phyloP scores from a whole-genome alignment of 92 coral and sea anemone genomes.

The Montipora capitata region DNA sequence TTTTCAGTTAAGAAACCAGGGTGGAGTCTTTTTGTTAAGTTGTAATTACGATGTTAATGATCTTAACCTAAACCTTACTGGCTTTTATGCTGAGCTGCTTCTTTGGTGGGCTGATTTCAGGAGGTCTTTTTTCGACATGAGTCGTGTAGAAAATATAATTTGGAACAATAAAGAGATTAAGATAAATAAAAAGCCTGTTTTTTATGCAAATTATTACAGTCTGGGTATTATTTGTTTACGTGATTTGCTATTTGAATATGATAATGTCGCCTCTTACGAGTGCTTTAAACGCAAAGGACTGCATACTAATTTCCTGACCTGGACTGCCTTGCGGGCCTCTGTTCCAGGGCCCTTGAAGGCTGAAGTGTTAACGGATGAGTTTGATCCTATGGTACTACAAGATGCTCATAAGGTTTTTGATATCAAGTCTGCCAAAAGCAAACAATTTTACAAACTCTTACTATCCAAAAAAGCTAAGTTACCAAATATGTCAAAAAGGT shows the following conservation, averaged over 20 bases:
- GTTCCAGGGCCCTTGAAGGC: too few relatives aligned
- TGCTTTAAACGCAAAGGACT: neutral
- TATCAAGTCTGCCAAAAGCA: too few relatives aligned
- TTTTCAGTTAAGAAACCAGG: slow-evolving; percentile 5
- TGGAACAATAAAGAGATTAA: neutral
- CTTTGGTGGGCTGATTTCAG: slow-evolving; percentile 13
- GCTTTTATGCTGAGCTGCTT: slow-evolving; percentile 13
- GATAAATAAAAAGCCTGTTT: neutral
- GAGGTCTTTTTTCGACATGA: neutral
- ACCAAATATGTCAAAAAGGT: neutral
- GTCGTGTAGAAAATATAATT: neutral
- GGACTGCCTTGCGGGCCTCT: too few relatives aligned
- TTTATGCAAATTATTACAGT: neutral
- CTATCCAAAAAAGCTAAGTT: too few relatives aligned
- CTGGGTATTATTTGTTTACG: slow-evolving; percentile 1
- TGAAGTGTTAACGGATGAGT: too few relatives aligned
- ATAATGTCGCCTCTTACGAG: neutral
- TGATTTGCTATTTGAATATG: slow-evolving; percentile 1
- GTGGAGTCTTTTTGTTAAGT: neutral
- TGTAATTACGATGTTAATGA: slow-evolving; percentile 14
- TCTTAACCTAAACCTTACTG: neutral
- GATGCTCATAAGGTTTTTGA: too few relatives aligned
- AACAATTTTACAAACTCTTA: too few relatives aligned
- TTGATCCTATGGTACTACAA: too few relatives aligned
- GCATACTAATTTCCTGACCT: neutral